Evolutionary conservation across 2,113 vertebrate species (phyloP), one percentile per base, ranked within the genome.

Genomic region (Protobothrops flavoviridis): DNA sequence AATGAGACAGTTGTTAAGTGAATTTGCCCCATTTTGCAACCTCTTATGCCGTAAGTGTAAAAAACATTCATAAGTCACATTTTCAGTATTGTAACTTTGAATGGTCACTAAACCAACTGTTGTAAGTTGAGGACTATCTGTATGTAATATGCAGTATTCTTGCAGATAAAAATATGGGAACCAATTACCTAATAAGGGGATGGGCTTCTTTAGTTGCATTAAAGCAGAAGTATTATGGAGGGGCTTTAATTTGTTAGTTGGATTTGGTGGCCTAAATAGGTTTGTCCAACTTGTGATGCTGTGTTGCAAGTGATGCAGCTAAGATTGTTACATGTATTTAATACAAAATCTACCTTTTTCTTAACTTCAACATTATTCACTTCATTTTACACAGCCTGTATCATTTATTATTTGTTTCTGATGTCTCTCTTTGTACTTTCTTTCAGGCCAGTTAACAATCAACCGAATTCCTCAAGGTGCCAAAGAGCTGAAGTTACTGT

Each of bases 401-500:
- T 94, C 95, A 90, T 93, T 13, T 85, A 43, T 20, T 86, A 24
- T 4, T 13, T 74, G 29, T 39, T 95, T 95, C 88, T 96, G 55
- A 95, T 57, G 56, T 91, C 45, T 95, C 93, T n/a, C 90, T 92
- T 64, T 85, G 48, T 9, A 90, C 90, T 94, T 57, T 93, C 24
- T 59, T 95, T 55, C 94, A 98, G 98, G 94, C 85, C 96, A 96
- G 61, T 94, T 97, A 81, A 97, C 97, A 90, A 93, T 96, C 59
- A 95, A 95, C 93, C 94, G 95, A 86, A 95, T 95, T n/a, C 97
- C 96, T 90, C 97, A 97, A 94, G 96, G 95, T 90, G 94, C 97
- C 89, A 97, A 96, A 95, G 98, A 97, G 93, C 96, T 96, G 48
- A 98, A 97, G 93, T 97, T 97, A 43, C 61, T 97, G 92, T 97